phyloP scores from a whole-genome alignment of 2,113 vertebrate genomes.

The Calypte anna region DNA sequence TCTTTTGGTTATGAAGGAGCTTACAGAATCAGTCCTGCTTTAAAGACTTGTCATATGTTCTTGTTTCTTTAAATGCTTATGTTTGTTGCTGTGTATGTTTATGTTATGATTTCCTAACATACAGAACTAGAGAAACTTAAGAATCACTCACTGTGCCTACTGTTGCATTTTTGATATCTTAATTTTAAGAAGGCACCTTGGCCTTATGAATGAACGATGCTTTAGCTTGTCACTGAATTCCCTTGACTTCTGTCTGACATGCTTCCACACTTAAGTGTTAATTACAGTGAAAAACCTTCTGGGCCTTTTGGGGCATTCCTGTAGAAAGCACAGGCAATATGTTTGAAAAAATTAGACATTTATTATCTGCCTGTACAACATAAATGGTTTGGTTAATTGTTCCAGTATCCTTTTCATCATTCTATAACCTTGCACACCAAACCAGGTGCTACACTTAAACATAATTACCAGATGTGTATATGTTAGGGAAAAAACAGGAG shows the following conservation, averaged over 20 bases:
- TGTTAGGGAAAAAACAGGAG: neutral
- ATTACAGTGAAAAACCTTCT: neutral
- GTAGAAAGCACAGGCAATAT: neutral
- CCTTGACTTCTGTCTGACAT: neutral
- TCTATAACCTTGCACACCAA: neutral
- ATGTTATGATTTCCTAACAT: neutral
- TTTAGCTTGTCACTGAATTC: neutral
- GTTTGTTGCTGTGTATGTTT: neutral
- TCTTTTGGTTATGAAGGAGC: neutral
- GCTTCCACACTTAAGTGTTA: neutral
- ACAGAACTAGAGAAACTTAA: neutral
- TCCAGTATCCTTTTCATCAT: neutral
- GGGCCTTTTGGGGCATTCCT: neutral
- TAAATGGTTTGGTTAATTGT: neutral
- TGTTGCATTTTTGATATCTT: neutral
- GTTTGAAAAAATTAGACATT: neutral
- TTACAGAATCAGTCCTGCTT: neutral
- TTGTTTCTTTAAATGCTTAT: neutral
- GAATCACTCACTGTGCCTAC: neutral
- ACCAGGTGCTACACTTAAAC: neutral
- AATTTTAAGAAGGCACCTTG: neutral
- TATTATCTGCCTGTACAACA: neutral
- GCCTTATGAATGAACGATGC: neutral
- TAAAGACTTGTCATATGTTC: neutral
- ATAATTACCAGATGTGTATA: neutral